Evolutionary conservation across 2,797 vertebrate species (phyloP), one percentile per base, ranked within the genome.

Genomic region (Cheirogaleus major): DNA sequence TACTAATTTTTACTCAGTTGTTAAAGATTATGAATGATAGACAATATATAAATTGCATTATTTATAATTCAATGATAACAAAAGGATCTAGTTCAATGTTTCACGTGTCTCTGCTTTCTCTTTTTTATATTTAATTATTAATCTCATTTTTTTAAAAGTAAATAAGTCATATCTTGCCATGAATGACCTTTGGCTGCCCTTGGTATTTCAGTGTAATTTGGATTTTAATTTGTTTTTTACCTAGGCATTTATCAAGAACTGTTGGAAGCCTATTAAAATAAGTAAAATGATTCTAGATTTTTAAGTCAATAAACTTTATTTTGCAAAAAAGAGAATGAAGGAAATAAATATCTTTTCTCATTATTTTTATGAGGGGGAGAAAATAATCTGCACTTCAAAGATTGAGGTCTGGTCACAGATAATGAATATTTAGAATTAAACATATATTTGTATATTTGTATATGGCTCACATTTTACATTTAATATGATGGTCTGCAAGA

Each of bases 101-200:
- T 73, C 30, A 57, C 13, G 48, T 81, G 22, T 63, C 38, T 81
- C 43, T 87, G n/a, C 52, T 80, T 35, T 79, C 30, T 23, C 23
- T 45, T 89, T 41, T 81, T 15, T 63, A 73, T 65, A 63, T 30
- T 94, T 89, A 89, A 89, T 89, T 76, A 76, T 83, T 82, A 73
- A 75, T 50, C 25, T 48, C 23, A 35, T 75, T 75, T 89, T 41
- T 50, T 38, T 69, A 41, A 38, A 65, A 75, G 59, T 76, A 76
- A 83, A 89, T 83, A 32, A 89, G 25, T 89, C 38, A 45, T 45
- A 70, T 67, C 32, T 57, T 89, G 22, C 27, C 23, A 82, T 25
- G 14, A 15, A 76, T 55, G 48, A 67, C 7, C 89, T 67, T 67
- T 45, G 32, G 45, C 23, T 82, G 45, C 55, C 48, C 14, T 38